Evolutionary conservation across 2,888 invertebrate genomes (phyloP).

Genomic region (Ophion obscuratus): DNA sequence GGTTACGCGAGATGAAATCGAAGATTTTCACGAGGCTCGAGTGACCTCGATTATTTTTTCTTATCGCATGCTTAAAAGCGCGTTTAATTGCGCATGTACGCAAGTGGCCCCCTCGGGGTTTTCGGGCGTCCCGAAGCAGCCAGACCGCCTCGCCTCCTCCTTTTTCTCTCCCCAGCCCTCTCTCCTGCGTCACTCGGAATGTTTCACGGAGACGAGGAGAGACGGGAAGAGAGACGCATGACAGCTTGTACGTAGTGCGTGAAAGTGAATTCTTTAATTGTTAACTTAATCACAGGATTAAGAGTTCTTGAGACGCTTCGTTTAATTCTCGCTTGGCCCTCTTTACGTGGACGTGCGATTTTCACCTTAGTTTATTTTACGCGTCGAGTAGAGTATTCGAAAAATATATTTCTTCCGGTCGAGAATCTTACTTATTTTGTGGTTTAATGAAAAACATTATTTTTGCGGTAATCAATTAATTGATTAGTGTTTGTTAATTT

Average conservation of each 20-base stretch:
- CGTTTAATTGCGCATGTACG: slow-evolving; percentile 51
- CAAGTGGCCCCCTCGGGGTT: slow-evolving; percentile 30
- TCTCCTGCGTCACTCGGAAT: slow-evolving; percentile 18
- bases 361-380: slow-evolving; percentile 16
- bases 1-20: slow-evolving; percentile 19
- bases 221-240: slow-evolving; percentile 15
- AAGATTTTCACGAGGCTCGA: slow-evolving; percentile 30
- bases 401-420: too few species aligned
- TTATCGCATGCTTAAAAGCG: slow-evolving; percentile 43
- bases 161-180: background rate
- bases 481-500: too few species aligned
- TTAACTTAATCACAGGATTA: slow-evolving; percentile 44
- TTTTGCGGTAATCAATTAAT: too few species aligned
- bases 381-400: background rate
- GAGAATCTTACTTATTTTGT: too few species aligned
- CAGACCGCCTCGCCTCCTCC: background rate
- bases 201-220: slow-evolving; percentile 18
- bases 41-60: slow-evolving; percentile 56
- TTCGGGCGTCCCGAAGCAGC: slow-evolving; percentile 25
- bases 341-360: background rate
- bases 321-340: slow-evolving; percentile 8
- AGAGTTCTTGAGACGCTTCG: slow-evolving; percentile 20
- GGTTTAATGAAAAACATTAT: too few species aligned
- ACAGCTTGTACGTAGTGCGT: background rate
- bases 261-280: slow-evolving; percentile 56